Percentiles rank a stretch among this genome's conserved stretches.
Conservation (phyloP, 2,113 vertebrate genomes). For the Zosterops japonicus region DNA sequence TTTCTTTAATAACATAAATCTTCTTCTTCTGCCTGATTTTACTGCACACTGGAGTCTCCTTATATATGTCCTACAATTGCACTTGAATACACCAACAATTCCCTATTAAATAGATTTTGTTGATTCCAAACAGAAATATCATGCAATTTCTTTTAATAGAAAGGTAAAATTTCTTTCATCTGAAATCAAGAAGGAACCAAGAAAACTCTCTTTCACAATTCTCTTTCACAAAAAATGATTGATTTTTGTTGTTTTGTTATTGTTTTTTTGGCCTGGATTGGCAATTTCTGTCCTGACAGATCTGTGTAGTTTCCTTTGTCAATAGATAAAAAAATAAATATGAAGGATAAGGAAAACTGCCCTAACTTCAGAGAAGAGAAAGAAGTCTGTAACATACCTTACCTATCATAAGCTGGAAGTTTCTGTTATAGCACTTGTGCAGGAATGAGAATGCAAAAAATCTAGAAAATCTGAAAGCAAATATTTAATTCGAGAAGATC, state of each 20-base stretch:
- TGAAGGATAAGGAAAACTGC: not conserved
- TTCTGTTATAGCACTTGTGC: not conserved
- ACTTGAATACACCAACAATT: not conserved
- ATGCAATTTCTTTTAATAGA: not conserved
- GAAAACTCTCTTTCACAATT: not conserved
- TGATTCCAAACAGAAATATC: not conserved
- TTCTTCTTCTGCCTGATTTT: not conserved
- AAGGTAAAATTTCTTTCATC: not conserved
- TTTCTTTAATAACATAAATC: not conserved
- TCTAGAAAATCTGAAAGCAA: not conserved
- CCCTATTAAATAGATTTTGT: not conserved
- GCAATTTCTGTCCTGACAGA: not conserved
- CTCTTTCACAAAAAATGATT: not conserved
- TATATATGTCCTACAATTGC: not conserved
- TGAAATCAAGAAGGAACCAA: not conserved
- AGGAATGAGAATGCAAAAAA: not conserved
- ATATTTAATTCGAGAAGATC: not conserved
- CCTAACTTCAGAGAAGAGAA: not conserved
- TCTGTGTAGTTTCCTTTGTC: not conserved
- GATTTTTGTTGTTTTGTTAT: rapidly evolving
- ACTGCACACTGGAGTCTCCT: not conserved
- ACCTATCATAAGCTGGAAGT: not conserved
- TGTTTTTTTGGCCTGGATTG: not conserved
- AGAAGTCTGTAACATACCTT: not conserved
- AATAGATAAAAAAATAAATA: not conserved